Base-by-base conservation (phyloP, 2,113 vertebrate species). In the Trichomycterus rosablanca region DNA sequence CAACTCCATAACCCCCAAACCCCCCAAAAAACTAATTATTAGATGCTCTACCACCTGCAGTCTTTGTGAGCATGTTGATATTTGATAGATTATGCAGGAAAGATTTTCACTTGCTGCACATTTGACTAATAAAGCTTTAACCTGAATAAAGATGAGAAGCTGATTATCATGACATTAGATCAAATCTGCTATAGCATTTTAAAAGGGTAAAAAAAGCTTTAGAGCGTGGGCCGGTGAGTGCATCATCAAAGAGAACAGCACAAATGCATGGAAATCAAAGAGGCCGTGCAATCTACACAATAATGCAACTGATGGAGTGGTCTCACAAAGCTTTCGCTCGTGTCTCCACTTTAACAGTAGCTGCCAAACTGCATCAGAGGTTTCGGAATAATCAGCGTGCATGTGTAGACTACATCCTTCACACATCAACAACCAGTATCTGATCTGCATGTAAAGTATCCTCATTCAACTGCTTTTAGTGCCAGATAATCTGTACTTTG, bases 211-310 rank as follows among this genome's bases (percentile, higher is more conserved):
- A n/a, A 57, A 59, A 45, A 65, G 68, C 50, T 51, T 49, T 50
- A 15, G 39, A 59, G 50, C 6, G 20, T 42, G 70, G 32, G 59
- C 61, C 42, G 19, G 68, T 42, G 56, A 81, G 81, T 66, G 74
- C 23, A 22, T 62, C 75, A 84, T 87, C 83, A 89, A 88, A 88
- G 78, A 66, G 62, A 58, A 11, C 3, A 15, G 20, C 15, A 19
- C 40, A 7, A 48, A 46, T 65, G 9, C 63, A 73, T 72, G 72
- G 66, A 74, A 72, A 73, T 70, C 58, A 3, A 37, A 70, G 34
- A 26, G 56, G 22, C 24, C 18, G 58, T 52, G 65, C 58, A 76
- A 89, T 87, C 78, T 85, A 78, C 83, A 86, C 84, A 85, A 83
- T 73, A 83, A 86, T 80, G 70, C 14, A 54, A 63, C 60, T 52